Base-by-base conservation (phyloP, 2,888 invertebrate species). In the Mellilla xanthometata region DNA sequence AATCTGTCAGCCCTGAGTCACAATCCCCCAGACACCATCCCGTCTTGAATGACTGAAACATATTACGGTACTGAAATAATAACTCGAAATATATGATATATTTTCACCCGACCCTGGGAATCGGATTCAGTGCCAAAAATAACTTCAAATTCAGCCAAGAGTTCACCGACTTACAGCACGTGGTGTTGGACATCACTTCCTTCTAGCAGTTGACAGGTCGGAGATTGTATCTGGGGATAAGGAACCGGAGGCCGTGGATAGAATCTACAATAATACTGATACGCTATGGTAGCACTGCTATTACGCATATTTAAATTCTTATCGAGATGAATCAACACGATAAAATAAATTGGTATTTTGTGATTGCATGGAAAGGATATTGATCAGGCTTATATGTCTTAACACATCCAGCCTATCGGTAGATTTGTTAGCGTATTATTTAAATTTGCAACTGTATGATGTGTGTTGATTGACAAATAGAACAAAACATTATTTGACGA, bases 121-220 rank as follows among this genome's bases (percentile, higher is more conserved):
- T 35, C 54, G 64, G 66, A 68, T 68, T 71, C 64, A 64, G 58
- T 76, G 76, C 73, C 74, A 77, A 67, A 69, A 73, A 68, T 72
- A 69, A 68, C 58, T 57, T 45, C 52, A 52, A 41, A 44, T 43
- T 50, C 43, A 24, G 58, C 49, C 56, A 52, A 40, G 41, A 55
- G 66, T 69, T 68, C 65, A 63, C 39, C 54, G 68, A 65, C 68
- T 52, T 49, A 41, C 41, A 36, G 40, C 38, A 32, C 42, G 45
- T 47, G 47, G 48, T 45, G 43, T 27, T 40, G 36, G 30, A 42
- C 45, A 44, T 32, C 44, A 33, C 52, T 52, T 52, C 49, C 46
- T 34, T 12, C n/a, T 28, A 26, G 40, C 22, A 28, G 47, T 36
- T 50, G 45, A 39, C 43, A 46, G 35, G 39, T 30, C 30, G 15